phyloP scores from a whole-genome alignment of 1,140 invertebrate genomes.

The Drosophila persimilis region DNA sequence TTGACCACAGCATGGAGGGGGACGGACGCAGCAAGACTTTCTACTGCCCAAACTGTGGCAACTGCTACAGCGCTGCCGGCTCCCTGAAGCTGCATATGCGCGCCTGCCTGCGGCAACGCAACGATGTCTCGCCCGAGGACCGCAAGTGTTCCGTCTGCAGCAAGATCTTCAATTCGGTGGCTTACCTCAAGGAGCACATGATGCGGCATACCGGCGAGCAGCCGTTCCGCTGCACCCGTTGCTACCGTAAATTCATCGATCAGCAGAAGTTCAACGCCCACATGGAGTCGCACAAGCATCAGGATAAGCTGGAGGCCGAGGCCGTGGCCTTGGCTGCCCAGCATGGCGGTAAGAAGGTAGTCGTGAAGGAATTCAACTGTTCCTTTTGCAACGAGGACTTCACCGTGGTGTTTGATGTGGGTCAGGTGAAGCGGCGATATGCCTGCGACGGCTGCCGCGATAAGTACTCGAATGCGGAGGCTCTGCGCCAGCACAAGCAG shows the following conservation, averaged over 20 bases:
- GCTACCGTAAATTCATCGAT: conserved; percentile 80
- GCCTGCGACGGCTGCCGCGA: conserved; percentile 79
- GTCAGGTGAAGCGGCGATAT: conserved; percentile 78
- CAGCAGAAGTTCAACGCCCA: conserved; percentile 71
- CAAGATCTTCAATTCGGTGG: conserved; percentile 80
- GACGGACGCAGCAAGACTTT: conserved; percentile 73
- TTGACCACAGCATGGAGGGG: conserved; percentile 54
- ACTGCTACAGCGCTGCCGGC: conserved; percentile 79
- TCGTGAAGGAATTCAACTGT: conserved; percentile 79
- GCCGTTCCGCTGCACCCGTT: conserved; percentile 75
- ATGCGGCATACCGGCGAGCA: conserved; percentile 80
- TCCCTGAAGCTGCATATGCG: conserved; percentile 80
- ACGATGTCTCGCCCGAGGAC: conserved; percentile 71
- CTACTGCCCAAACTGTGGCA: conserved; percentile 80
- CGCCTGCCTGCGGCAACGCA: conserved; percentile 73
- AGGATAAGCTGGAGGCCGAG: conserved; percentile 77
- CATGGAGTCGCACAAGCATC: conserved; percentile 77
- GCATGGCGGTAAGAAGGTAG: conserved; percentile 77
- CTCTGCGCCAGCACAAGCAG: conserved; percentile 74
- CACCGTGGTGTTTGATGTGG: conserved; percentile 77
- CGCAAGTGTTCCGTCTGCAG: conserved; percentile 78
- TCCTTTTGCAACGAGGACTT: conserved; percentile 77
- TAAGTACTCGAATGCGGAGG: conserved; percentile 79
- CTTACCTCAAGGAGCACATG: conserved; percentile 82
- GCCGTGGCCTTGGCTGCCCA: conserved; percentile 68